phyloP scores from a whole-genome alignment of 2,888 invertebrate genomes.

The Nudaria mundana region DNA sequence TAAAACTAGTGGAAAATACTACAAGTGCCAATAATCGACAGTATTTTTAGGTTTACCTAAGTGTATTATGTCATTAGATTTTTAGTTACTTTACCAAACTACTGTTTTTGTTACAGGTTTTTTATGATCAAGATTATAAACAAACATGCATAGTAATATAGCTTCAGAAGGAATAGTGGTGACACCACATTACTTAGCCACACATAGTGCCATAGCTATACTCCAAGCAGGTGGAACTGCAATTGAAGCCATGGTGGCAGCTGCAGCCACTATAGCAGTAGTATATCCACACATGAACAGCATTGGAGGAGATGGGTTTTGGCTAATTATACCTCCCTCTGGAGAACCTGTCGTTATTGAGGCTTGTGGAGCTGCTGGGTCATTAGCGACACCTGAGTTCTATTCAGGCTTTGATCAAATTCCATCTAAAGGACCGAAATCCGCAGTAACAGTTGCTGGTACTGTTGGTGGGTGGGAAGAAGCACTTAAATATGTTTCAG shows the following conservation, averaged over 20 bases:
- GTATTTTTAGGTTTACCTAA: no score
- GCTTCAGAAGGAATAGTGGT: constrained; percentile 66
- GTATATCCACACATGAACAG: constrained; percentile 71
- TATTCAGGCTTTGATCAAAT: constrained; percentile 46
- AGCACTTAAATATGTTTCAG: constrained; percentile 61
- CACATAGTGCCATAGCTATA: constrained; percentile 61
- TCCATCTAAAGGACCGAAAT: constrained; percentile 57
- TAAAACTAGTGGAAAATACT: no score
- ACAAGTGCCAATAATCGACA: no score
- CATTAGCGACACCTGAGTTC: constrained; percentile 53
- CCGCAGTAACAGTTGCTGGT: constrained; percentile 66
- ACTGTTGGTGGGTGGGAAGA: constrained; percentile 70
- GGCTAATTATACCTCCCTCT: constrained; percentile 66
- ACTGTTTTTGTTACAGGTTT: constrained; percentile 22
- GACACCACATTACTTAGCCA: constrained; percentile 68
- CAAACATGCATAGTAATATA: constrained; percentile 43
- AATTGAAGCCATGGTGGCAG: constrained; percentile 67
- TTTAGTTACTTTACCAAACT: no score
- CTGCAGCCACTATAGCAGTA: constrained; percentile 67
- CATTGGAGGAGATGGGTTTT: constrained; percentile 69
- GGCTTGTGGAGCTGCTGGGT: constrained; percentile 65
- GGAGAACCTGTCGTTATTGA: constrained; percentile 64
- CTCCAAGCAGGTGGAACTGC: constrained; percentile 68
- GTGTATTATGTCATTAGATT: no score
- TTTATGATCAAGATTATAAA: background rate